phyloP scores from a whole-genome alignment of 2,888 invertebrate species.

The Himalopsyche anomala region DNA sequence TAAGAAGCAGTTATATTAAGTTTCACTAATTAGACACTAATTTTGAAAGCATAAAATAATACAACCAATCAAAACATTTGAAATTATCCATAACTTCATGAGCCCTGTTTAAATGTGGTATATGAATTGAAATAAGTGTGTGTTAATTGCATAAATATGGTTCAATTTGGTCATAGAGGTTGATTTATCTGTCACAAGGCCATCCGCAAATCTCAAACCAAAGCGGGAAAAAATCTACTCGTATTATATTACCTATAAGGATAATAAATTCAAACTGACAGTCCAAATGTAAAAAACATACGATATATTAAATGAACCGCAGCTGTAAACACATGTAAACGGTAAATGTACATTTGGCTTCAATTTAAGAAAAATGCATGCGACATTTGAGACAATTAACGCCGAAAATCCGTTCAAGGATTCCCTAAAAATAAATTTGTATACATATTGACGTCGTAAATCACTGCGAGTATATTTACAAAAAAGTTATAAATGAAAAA shows the following conservation, averaged over 20 bases:
- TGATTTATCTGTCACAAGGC: constrained; percentile 34
- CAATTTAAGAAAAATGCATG: background rate
- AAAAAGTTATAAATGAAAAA: constrained; percentile 11
- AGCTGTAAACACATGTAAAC: background rate
- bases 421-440: constrained; percentile 41
- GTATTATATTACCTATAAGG: background rate
- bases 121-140: too few species aligned
- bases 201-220: background rate
- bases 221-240: background rate
- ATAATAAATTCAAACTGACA: background rate
- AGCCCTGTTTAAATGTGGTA: too few species aligned
- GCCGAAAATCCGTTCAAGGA: constrained; percentile 40
- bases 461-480: constrained; percentile 25
- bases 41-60: too few species aligned
- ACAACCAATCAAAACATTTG: too few species aligned
- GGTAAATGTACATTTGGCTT: background rate
- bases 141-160: background rate
- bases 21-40: too few species aligned
- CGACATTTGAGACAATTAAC: constrained; percentile 14
- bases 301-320: background rate
- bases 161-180: background rate
- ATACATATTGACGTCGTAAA: constrained; percentile 24
- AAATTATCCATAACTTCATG: too few species aligned
- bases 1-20: too few species aligned
- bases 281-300: background rate